These are phyloP conservation scores for Lontra canadensis DNA, from an alignment of 2,113 vertebrate species.

Conservation along the genomic window DNA sequence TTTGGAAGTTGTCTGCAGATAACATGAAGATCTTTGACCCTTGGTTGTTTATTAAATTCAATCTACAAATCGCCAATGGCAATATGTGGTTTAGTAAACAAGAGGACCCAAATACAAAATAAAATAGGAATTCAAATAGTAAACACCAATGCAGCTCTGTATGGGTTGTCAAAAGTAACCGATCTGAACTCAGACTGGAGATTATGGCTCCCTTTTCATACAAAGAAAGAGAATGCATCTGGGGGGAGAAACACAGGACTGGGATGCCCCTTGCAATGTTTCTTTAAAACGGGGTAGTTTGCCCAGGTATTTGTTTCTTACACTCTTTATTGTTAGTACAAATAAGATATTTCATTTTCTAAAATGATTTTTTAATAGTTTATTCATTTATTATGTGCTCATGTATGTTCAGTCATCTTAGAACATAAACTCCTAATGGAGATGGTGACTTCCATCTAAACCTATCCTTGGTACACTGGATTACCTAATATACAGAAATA, in stretches of 20 bases:
- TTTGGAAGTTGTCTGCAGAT: not conserved
- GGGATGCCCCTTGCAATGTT: not conserved
- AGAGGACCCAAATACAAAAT: not conserved
- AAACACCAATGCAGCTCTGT: not conserved
- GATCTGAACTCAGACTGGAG: not conserved
- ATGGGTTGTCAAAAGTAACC: not conserved
- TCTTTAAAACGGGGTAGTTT: not conserved
- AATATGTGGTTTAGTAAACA: not conserved
- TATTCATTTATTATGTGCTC: not conserved
- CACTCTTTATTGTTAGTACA: not conserved
- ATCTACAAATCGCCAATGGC: not conserved
- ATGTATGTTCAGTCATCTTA: not conserved
- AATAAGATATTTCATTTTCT: not conserved
- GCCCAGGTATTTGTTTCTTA: not conserved
- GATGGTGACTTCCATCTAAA: not conserved
- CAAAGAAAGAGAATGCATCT: not conserved
- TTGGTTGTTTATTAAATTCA: not conserved
- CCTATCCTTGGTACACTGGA: not conserved
- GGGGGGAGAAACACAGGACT: not conserved
- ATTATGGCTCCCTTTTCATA: not conserved
- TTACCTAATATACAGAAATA: not conserved
- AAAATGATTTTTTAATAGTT: not conserved
- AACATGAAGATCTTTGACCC: not conserved
- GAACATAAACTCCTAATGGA: not conserved
- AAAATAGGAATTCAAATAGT: not conserved